Evolutionary conservation across 2,888 invertebrate genomes (phyloP), one percentile per base, ranked within the genome.

Genomic region (Hymenopus coronatus): DNA sequence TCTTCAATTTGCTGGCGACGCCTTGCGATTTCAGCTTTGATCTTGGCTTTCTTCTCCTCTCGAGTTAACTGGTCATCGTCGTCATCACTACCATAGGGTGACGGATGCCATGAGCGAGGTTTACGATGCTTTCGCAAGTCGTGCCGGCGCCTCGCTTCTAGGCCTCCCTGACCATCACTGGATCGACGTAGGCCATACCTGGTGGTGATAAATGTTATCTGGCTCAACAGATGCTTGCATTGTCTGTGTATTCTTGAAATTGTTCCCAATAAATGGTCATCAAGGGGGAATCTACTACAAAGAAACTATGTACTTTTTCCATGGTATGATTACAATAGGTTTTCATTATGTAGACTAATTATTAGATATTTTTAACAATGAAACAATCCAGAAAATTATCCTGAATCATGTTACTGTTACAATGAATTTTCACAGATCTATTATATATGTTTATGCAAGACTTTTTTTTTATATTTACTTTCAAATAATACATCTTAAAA

Each of bases 21-120:
- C 88, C 94, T 93, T 20, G 95, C 95, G 90, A 96, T 95, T 92
- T 96, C 96, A 84, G 94, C 94, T 91, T 95, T 95, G 89, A 96
- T 94, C 91, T 94, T 93, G 82, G 94, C 93, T 91, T 95, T 94
- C 91, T 95, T 94, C 91, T 94, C 94, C 91, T 96, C 95, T 83
- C 95, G 92, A 28, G 93, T 93, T 90, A 94, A 91, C 85, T 93
- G 92, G 90, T 95, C 95, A 89, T 95, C 94, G 88, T 94, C 93
- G 84, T 93, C 93, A 89, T 93, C 93, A 88, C 93, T 93, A 88
- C 93, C 93, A 90, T 94, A 94, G 12, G 94, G 94, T 12, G 94
- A 94, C 15, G 94, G 94, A 91, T 94, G 94, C 94, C 94, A 94
- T 7, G 94, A 94, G 83, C 94, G 93, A 8, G 94, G 93, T 89